Conservation (phyloP, 1,140 invertebrate genomes). For the Cotesia vestalis region DNA sequence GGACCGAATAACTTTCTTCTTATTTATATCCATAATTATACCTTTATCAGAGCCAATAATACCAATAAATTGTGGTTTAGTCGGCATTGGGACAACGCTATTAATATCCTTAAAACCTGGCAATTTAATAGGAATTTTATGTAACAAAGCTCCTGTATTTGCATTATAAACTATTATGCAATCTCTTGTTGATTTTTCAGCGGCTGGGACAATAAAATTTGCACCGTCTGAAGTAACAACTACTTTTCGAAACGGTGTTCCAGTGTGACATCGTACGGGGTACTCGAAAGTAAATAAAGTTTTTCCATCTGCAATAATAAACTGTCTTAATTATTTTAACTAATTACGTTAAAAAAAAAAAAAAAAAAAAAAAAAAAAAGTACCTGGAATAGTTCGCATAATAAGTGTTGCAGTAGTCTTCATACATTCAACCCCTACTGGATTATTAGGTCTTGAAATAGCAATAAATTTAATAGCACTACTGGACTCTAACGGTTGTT, state of each 20-base stretch:
- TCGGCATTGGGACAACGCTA: slow-evolving; percentile 79
- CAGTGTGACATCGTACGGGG: slow-evolving; percentile 73
- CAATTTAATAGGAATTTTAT: slow-evolving; percentile 77
- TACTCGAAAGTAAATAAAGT: slow-evolving; percentile 84
- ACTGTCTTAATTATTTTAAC: too few relatives aligned
- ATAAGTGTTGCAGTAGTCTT: slow-evolving; percentile 73
- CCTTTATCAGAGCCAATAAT: slow-evolving; percentile 92
- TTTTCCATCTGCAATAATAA: slow-evolving; percentile 71
- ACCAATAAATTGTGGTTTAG: slow-evolving; percentile 84
- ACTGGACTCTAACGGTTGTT: slow-evolving; percentile 57
- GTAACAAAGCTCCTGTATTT: slow-evolving; percentile 81
- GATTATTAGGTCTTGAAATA: slow-evolving; percentile 76
- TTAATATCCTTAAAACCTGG: slow-evolving; percentile 75
- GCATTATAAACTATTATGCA: slow-evolving; percentile 85
- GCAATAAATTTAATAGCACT: slow-evolving; percentile 79
- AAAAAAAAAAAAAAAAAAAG: neutral
- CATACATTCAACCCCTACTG: slow-evolving; percentile 68
- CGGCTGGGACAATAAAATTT: slow-evolving; percentile 79
- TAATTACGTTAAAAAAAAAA: too few relatives aligned
- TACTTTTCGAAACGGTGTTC: slow-evolving; percentile 74
- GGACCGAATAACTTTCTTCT: slow-evolving; percentile 78
- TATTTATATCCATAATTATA: slow-evolving; percentile 84
- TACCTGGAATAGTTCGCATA: slow-evolving; percentile 77
- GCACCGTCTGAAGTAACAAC: slow-evolving; percentile 84
- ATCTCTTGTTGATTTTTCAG: slow-evolving; percentile 85